A percentile compares a stretch with the other conserved stretches of the same genome.
Evolutionary conservation across 2,888 invertebrate species (phyloP).

Genomic region (Agonopterix arenella): DNA sequence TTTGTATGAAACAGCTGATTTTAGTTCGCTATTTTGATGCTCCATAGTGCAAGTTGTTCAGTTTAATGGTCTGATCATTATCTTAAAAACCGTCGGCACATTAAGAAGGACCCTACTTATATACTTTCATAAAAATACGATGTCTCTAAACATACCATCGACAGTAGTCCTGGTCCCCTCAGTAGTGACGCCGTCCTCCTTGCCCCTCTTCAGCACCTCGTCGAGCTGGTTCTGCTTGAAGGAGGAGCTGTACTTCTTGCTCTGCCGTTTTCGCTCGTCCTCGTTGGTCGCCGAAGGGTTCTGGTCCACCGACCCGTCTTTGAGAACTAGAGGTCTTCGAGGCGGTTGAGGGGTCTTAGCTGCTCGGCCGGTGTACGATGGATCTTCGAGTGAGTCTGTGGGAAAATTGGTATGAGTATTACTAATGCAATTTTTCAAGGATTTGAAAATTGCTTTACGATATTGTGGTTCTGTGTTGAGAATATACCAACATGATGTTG

Average conservation of each 20-base stretch:
- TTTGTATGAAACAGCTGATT: too few species aligned
- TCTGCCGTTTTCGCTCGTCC: slow-evolving; percentile 61
- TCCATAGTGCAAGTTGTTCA: too few species aligned
- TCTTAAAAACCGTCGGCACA: too few species aligned
- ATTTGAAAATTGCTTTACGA: too few species aligned
- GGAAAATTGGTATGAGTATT: too few species aligned
- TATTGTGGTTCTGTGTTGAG: too few species aligned
- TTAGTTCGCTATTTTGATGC: too few species aligned
- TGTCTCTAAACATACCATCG: slow-evolving; percentile 32
- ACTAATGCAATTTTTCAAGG: too few species aligned
- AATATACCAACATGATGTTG: too few species aligned
- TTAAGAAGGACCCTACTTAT: too few species aligned
- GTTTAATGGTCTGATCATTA: too few species aligned
- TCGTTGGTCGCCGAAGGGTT: slow-evolving; percentile 57
- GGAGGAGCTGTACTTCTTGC: slow-evolving; percentile 64
- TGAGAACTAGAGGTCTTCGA: slow-evolving; percentile 54
- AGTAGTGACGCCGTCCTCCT: slow-evolving; percentile 33
- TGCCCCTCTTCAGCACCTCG: slow-evolving; percentile 41
- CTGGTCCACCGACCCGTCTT: slow-evolving; percentile 44
- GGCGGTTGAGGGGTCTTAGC: slow-evolving; percentile 37
- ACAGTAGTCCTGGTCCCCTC: slow-evolving; percentile 34
- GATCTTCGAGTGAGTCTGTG: slow-evolving; percentile 50
- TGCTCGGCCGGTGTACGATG: slow-evolving; percentile 32
- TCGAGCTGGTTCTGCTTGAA: slow-evolving; percentile 62
- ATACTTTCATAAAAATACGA: too few species aligned